Percentiles rank a stretch among this genome's conserved stretches.
Conservation (phyloP, 2,797 vertebrate species). For the Emys orbicularis region DNA sequence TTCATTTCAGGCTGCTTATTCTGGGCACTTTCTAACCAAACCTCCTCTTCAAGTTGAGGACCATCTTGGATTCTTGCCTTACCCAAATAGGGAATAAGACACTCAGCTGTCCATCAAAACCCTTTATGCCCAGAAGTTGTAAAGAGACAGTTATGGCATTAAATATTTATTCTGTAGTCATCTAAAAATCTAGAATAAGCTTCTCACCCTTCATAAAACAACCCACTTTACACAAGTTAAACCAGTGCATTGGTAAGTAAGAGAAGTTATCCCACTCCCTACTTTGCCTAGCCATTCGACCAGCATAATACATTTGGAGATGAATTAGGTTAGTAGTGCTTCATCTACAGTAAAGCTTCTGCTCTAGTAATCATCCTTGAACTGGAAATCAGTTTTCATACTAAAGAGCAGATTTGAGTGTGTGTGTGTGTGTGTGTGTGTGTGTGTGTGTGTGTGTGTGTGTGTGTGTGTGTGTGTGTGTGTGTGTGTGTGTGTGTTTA, state of each 20-base stretch:
- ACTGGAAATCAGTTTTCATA: background rate
- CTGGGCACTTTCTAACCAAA: background rate
- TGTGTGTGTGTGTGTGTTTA: background rate
- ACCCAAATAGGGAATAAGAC: rapidly evolving
- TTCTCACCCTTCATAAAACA: background rate
- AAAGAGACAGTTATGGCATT: background rate
- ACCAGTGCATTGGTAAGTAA: background rate
- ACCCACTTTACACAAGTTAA: background rate
- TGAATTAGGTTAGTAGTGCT: background rate
- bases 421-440: no score
- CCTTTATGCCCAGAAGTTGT: background rate
- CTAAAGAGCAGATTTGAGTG: background rate
- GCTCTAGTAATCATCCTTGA: background rate
- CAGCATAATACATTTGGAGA: background rate
- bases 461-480: no score
- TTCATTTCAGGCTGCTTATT: background rate
- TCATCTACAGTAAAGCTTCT: background rate
- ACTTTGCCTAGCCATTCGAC: background rate
- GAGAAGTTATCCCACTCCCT: background rate
- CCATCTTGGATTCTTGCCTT: background rate
- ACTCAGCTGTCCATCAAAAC: background rate
- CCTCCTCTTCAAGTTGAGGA: background rate
- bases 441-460: no score
- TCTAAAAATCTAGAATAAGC: background rate
- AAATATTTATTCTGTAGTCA: background rate